Base-by-base conservation (phyloP, 2,797 vertebrate species). In the Darevskia nairensis region DNA sequence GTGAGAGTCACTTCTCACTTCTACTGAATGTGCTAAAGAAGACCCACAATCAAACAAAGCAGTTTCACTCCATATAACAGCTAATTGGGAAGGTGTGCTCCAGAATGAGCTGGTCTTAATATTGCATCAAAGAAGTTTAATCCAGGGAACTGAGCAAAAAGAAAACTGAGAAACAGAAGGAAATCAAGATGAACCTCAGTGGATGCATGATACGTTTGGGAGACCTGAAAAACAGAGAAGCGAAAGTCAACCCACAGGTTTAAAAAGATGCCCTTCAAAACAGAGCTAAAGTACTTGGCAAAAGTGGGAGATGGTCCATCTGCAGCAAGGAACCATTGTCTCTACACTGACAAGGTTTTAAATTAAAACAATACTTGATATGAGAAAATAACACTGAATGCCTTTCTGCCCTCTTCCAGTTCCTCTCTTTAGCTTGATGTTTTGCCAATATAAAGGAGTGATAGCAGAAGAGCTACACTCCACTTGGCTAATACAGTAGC, bases 21-120 rank as follows among this genome's bases (percentile, higher is more conserved):
- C 13, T 15, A 55, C 50, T 55, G 50, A 55, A 55, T 64, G 61
- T 64, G 17, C 61, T 93, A 25, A 85, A 1, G 83, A 44, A 84
- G 89, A 94, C 82, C 4, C 21, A 91, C 94, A 94, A 93, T 92
- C 88, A 92, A 91, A 86, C 93, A 94, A 90, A 86, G 17, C 69
- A 61, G 79, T 83, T 3, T 80, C 29, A 86, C 89, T n/a, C 59
- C 27, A 91, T 86, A 86, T 7, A 93, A 2, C 74, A 91, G 39
- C 8, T 95, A 90, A 94, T 91, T 94, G 89, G 39, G 21, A 66
- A 94, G 75, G 89, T 82, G 7, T 64, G 89, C 93, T 89, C 46
- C 84, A 93, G 91, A 94, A 90, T 71, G 92, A 93, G 27, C 44
- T 39, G 92, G 91, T 84, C 29, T 93, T 77, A 80, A 89, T 55